phyloP scores from a whole-genome alignment of 2,113 vertebrate genomes.

The Neolamprologus hecqui region DNA sequence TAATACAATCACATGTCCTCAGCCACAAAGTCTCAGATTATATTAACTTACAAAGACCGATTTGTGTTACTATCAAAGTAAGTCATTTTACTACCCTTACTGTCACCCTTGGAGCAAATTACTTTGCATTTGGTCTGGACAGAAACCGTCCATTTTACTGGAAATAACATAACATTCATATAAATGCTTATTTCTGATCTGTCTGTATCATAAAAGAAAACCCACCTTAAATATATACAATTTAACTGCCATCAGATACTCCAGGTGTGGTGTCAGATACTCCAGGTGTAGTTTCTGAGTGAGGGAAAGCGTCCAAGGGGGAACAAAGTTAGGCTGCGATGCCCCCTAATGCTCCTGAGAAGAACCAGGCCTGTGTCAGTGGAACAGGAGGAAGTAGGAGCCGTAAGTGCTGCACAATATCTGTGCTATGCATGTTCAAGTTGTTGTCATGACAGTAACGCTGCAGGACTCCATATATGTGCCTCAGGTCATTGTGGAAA shows the following conservation, averaged over 20 bases:
- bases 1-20: background rate
- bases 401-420: background rate
- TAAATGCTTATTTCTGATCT: background rate
- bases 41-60: background rate
- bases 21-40: background rate
- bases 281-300: background rate
- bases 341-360: slow-evolving; percentile 19
- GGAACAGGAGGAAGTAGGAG: background rate
- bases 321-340: slow-evolving; percentile 16
- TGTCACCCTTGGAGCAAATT: background rate
- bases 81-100: background rate
- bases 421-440: background rate
- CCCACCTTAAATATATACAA: background rate
- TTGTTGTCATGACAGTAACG: slow-evolving; percentile 20
- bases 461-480: slow-evolving; percentile 38
- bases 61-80: background rate
- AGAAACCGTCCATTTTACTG: background rate
- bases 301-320: background rate
- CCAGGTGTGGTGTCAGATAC: background rate
- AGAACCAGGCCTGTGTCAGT: slow-evolving; percentile 5
- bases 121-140: background rate
- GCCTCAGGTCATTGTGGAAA: slow-evolving; percentile 32
- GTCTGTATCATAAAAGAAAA: background rate
- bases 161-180: background rate
- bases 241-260: background rate